These are phyloP conservation scores for Stratiomys singularior DNA, from an alignment of 2,888 invertebrate genomes.

Conservation along the genomic window DNA sequence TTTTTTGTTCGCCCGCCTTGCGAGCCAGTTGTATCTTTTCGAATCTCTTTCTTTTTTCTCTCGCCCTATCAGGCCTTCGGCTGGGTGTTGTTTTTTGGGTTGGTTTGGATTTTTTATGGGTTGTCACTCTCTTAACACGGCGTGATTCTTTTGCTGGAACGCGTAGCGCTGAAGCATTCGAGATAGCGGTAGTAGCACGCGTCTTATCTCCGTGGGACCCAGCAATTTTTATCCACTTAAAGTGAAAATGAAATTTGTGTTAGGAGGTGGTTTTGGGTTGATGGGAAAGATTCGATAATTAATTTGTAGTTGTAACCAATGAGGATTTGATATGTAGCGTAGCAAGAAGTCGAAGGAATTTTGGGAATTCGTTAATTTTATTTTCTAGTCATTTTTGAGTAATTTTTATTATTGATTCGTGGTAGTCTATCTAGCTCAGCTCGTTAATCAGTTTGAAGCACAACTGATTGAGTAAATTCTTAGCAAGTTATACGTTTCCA, in stretches of 20 bases:
- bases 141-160: background rate
- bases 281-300: background rate
- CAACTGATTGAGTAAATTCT: no score
- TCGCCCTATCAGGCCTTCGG: background rate
- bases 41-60: background rate
- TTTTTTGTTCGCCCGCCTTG: no score
- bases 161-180: background rate
- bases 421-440: no score
- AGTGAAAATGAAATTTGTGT: conserved; percentile 36
- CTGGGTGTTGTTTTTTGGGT: background rate
- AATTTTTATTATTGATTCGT: no score
- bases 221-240: conserved; percentile 41
- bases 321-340: no score
- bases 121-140: background rate
- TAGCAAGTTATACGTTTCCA: no score
- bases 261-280: background rate
- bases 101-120: background rate
- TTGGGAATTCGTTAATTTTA: no score
- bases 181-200: background rate
- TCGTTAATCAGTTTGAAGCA: no score
- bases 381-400: no score
- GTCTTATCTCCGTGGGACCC: conserved; percentile 7
- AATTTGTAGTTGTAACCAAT: no score
- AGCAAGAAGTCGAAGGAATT: no score
- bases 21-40: background rate